Percentiles rank a stretch among this genome's conserved stretches.
Conservation (phyloP, 2,797 vertebrate genomes). For the Pangasius sanitwongsei region DNA sequence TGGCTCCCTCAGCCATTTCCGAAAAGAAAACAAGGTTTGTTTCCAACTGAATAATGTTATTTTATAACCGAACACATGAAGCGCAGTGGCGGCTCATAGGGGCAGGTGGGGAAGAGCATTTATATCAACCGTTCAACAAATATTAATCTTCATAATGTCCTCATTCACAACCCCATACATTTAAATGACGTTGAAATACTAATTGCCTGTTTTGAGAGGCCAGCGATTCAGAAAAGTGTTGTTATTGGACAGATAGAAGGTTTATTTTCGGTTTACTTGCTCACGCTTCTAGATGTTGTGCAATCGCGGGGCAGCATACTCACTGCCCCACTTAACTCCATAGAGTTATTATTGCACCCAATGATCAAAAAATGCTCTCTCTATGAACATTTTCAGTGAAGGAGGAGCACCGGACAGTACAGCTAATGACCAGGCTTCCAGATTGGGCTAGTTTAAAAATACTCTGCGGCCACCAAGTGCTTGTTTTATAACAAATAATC, state of each 20-base stretch:
- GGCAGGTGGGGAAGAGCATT: neutral
- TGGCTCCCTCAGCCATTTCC: constrained; percentile 79
- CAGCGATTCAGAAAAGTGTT: neutral
- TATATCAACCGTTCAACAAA: neutral
- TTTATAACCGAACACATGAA: neutral
- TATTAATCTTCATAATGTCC: neutral
- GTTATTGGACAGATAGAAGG: neutral
- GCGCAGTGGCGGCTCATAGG: neutral
- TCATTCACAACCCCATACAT: neutral
- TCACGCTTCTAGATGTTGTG: neutral
- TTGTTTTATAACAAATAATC: neutral
- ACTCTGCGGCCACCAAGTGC: neutral
- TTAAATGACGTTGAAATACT: neutral
- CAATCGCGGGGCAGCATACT: neutral
- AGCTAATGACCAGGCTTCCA: neutral
- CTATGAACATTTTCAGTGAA: neutral
- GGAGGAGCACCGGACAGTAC: neutral
- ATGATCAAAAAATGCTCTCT: neutral
- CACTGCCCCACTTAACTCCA: too few species aligned
- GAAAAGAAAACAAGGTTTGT: constrained; percentile 75
- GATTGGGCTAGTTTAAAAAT: neutral
- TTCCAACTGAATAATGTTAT: neutral
- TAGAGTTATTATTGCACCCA: neutral
- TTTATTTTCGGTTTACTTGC: neutral
- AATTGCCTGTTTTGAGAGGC: too few species aligned